Base-by-base conservation (phyloP, 1,140 invertebrate species). In the Calephelis nemesis region DNA sequence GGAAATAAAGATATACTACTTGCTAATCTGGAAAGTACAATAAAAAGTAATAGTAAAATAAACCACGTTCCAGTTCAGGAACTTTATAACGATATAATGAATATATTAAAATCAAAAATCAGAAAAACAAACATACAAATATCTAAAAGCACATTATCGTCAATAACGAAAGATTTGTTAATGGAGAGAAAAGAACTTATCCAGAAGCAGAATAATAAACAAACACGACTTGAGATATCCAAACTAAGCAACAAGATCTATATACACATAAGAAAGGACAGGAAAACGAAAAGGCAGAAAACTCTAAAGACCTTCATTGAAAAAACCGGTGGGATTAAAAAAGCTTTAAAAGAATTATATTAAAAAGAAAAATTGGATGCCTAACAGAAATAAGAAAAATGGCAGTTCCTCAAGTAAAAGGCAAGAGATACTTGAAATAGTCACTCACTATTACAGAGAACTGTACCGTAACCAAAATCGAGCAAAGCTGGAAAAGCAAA, bases 231-330 rank as follows among this genome's bases (percentile, higher is more conserved):
- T 49, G n/a, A 49, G 47, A 49, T 49, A 49, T 49, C 47, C n/a
- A n/a, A 49, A 49, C 47, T 49, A 5, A 49, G 47, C 47, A 49
- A 49, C 3, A 49, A 49, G 47, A 49, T 49, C 1, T n/a, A 49
- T 11, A n/a, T 12, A 11, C 47, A 12, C 47, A 49, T 49, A 49
- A 49, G 47, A 49, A 49, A 49, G n/a, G 47, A 49, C 10, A 49
- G 47, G 47, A 49, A 49, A 49, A 49, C 10, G 10, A 12, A 10
- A 49, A 9, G 47, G n/a, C 47, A 49, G 47, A 49, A 49, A 12
- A 49, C 47, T 49, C 11, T 49, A 49, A 49, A 49, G n/a, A n/a
- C 10, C n/a, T 49, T 49, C n/a, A 49, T 49, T 49, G 47, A 49
- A 49, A 49, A 49, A 49, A 49, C 10, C n/a, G 47, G 10, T 30